Evolutionary conservation across 2,888 invertebrate species (phyloP), one percentile per base, ranked within the genome.

Genomic region (Hirtodrosophila confusa): DNA sequence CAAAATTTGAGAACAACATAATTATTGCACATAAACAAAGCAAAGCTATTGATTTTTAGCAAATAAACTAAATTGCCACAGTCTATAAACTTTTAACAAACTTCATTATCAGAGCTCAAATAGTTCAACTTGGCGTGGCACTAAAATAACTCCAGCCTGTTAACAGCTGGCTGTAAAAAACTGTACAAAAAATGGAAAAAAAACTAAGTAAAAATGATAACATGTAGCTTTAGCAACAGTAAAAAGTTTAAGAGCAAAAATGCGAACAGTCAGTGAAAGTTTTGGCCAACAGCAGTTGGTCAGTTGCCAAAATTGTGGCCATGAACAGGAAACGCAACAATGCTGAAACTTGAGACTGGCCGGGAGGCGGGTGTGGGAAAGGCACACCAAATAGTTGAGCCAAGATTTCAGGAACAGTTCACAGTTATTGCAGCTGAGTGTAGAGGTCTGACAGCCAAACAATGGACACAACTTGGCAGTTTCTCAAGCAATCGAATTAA

Each of bases 261-360:
- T 61, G 50, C 53, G 55, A 71, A 65, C 64, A 47, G 58, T 54
- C 36, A 69, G 67, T 57, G 65, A 86, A 82, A 86, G 69, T 80
- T 70, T 43, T 31, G 24, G 27, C 24, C 44, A 62, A 62, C 12
- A 51, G 35, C 37, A 23, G 44, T 48, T 58, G 56, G 53, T 27
- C 55, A 60, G 53, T 56, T 50, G 44, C 63, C 57, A 41, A 69
- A 54, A 39, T 41, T 60, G 69, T 72, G 63, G 65, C 71, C 71
- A 60, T 55, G 55, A 66, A 47, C 65, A 45, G 55, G 43, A 68
- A 54, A 53, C 35, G 55, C 48, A 84, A 74, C 78, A 77, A 74
- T 86, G 70, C 47, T 27, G 41, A 51, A 79, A 70, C 12, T 66
- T 85, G 74, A 64, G 31, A 40, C 37, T 41, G 33, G 10, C 6